Conservation (phyloP, 2,797 vertebrate genomes). For the Onychomys leucogaster region DNA sequence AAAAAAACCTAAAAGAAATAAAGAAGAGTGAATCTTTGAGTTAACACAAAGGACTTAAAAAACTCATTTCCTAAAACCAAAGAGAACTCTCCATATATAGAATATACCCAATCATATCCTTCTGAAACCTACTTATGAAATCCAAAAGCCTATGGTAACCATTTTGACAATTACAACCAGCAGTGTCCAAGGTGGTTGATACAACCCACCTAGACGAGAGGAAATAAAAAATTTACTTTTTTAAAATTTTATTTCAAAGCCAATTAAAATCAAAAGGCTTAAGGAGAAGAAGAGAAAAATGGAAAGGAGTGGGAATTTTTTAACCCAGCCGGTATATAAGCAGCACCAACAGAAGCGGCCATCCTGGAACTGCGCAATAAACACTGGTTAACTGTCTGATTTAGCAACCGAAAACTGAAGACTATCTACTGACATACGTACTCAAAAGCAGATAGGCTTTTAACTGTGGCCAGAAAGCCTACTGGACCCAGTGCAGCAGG, state of each 20-base stretch:
- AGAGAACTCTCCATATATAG: slow-evolving; percentile 12
- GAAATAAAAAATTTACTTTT: slow-evolving; percentile 29
- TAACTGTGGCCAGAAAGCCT: slow-evolving; percentile 32
- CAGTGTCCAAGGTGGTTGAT: not conserved
- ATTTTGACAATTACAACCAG: not conserved
- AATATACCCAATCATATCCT: not conserved
- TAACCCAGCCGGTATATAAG: not conserved
- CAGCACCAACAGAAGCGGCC: not conserved
- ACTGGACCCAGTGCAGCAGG: not conserved
- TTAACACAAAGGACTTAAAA: not conserved
- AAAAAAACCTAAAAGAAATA: slow-evolving; percentile 27
- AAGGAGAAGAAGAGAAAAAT: not conserved
- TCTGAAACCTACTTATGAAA: slow-evolving; percentile 25
- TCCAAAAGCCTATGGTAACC: not conserved
- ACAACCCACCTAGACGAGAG: not conserved
- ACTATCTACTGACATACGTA: not conserved
- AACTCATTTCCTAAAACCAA: slow-evolving; percentile 52
- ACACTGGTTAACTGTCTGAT: slow-evolving; percentile 7
- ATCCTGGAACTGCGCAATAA: not conserved
- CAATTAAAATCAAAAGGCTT: slow-evolving; percentile 51
- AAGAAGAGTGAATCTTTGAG: slow-evolving; percentile 44
- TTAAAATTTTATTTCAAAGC: not conserved
- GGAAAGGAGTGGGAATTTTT: not conserved
- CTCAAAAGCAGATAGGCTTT: slow-evolving; percentile 37
- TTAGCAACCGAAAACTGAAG: slow-evolving; percentile 35